Evolutionary conservation across 2,113 vertebrate species (phyloP).

Genomic region (Oxyruncus cristatus): DNA sequence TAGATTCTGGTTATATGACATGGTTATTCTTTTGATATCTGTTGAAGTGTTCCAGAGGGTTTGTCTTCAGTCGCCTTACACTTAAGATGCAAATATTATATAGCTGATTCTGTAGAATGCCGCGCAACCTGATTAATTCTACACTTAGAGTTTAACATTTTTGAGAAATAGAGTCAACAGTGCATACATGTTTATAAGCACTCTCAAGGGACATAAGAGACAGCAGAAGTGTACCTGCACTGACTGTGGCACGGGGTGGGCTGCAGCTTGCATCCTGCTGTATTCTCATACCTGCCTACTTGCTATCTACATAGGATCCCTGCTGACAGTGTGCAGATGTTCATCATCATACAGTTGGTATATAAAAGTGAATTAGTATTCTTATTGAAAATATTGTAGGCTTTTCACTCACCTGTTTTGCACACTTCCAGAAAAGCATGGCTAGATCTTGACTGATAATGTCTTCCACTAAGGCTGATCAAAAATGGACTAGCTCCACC

Average conservation of each 20-base stretch:
- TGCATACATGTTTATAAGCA: not conserved
- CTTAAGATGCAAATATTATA: not conserved
- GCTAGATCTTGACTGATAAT: not conserved
- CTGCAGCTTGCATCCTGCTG: not conserved
- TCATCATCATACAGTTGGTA: not conserved
- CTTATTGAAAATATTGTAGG: not conserved
- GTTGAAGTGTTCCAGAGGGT: not conserved
- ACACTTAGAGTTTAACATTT: not conserved
- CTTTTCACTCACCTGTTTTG: not conserved
- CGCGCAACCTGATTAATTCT: not conserved
- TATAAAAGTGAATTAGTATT: not conserved
- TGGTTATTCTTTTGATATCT: not conserved
- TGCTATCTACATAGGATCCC: not conserved
- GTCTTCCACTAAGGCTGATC: not conserved
- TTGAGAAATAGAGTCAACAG: not conserved
- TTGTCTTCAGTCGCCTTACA: not conserved
- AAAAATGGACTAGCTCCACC: not conserved
- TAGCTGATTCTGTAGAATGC: not conserved
- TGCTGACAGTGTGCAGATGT: not conserved
- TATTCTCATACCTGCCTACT: not conserved
- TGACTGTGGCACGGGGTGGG: accelerated
- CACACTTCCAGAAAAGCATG: not conserved
- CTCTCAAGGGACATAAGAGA: not conserved
- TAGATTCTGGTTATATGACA: not conserved
- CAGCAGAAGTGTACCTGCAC: not conserved